Percentiles rank a stretch among this genome's conserved stretches.
phyloP scores from a whole-genome alignment of 1,140 invertebrate species.

The Drosophila willistoni region DNA sequence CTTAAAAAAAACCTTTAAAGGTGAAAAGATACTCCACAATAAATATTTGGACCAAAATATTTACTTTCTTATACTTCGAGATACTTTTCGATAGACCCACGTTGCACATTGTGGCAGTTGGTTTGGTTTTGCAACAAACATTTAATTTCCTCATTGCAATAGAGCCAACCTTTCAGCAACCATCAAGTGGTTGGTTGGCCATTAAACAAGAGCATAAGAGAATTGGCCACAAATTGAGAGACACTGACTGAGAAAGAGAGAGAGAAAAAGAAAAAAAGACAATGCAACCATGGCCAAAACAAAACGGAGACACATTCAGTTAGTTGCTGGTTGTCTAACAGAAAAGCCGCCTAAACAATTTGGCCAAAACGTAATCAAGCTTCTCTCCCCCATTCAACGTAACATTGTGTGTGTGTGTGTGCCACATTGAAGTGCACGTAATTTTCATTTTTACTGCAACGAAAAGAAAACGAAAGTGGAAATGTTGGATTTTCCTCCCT shows the following conservation, averaged over 20 bases:
- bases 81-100: constrained; percentile 42
- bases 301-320: neutral
- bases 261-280: neutral
- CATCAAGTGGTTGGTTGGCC: constrained; percentile 30
- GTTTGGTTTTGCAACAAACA: constrained; percentile 50
- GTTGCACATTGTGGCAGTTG: constrained; percentile 38
- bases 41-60: too few species aligned
- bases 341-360: constrained; percentile 31
- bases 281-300: constrained; percentile 5
- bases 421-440: constrained; percentile 65
- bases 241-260: constrained; percentile 5
- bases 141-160: constrained; percentile 50
- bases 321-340: constrained; percentile 30
- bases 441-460: constrained; percentile 65
- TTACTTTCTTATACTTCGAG: neutral
- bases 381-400: neutral
- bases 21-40: too few species aligned
- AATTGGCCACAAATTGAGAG: constrained; percentile 3
- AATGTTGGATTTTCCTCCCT: constrained; percentile 57
- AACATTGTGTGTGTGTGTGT: constrained; percentile 37
- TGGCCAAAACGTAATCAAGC: constrained; percentile 27
- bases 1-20: too few species aligned
- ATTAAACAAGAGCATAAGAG: constrained; percentile 30
- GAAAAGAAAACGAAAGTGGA: constrained; percentile 73
- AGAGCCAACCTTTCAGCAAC: constrained; percentile 24